Conservation (phyloP, 2,888 invertebrate species). For the Laothoe populi region DNA sequence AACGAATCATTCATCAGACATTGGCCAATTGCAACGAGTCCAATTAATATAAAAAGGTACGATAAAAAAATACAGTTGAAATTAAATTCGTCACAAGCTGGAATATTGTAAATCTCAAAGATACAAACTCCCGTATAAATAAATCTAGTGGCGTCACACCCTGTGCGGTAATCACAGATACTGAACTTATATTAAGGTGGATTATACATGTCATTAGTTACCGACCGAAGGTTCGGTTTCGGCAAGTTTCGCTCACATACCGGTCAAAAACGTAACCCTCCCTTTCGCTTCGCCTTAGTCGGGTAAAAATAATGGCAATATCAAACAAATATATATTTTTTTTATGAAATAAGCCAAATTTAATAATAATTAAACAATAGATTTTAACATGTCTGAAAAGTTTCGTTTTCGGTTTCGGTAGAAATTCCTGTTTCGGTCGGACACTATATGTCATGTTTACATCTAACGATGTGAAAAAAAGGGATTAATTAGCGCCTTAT, state of each 20-base stretch:
- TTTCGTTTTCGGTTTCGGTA: no score
- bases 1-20: neutral
- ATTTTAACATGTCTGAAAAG: no score
- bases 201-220: no score
- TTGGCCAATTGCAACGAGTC: slow-evolving; percentile 18
- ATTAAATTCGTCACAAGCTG: slow-evolving; percentile 6
- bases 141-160: slow-evolving; percentile 12
- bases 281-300: no score
- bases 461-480: neutral
- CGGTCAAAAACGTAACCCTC: no score
- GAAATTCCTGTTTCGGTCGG: no score
- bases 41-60: slow-evolving; percentile 1
- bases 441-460: neutral
- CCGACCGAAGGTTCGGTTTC: no score
- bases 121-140: slow-evolving; percentile 14
- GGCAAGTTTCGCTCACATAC: no score
- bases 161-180: slow-evolving; percentile 20
- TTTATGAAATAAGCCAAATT: no score
- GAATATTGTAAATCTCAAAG: slow-evolving; percentile 21
- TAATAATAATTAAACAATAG: no score
- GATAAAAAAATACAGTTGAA: slow-evolving; percentile 12
- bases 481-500: neutral
- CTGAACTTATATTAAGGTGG: neutral
- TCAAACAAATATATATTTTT: no score
- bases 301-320: neutral